Percentiles rank a stretch among this genome's conserved stretches.
These are phyloP conservation scores for Syrmaticus mikado DNA, from an alignment of 2,113 vertebrate genomes.

Conservation along the genomic window DNA sequence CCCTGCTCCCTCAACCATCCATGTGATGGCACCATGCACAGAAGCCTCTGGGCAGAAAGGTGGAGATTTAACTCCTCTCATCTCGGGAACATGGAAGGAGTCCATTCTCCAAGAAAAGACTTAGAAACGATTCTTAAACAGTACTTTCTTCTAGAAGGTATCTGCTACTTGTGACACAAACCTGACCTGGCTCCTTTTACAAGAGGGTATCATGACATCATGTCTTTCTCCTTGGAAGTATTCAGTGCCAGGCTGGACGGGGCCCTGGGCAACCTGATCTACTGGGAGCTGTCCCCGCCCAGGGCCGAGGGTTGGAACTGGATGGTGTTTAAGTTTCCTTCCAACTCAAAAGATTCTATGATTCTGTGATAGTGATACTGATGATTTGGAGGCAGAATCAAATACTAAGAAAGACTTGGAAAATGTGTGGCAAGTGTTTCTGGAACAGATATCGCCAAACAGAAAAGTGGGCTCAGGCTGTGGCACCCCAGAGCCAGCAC, in stretches of 20 bases:
- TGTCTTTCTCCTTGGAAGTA: background rate
- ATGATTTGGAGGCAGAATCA: background rate
- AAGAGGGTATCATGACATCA: background rate
- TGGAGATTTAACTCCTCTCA: background rate
- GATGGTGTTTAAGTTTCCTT: background rate
- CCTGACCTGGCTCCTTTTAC: background rate
- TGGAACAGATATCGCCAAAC: background rate
- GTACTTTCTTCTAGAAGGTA: background rate
- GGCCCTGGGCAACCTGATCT: background rate
- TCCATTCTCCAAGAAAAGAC: background rate
- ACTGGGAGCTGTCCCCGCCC: background rate
- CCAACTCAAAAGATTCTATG: background rate
- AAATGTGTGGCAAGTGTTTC: background rate
- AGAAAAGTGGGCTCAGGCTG: background rate
- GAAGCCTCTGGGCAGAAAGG: background rate
- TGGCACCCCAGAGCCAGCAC: fast-evolving
- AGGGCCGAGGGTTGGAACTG: background rate
- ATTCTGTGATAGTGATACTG: background rate
- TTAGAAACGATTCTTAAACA: background rate
- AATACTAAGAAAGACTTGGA: background rate
- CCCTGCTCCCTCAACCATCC: background rate
- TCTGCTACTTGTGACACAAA: fast-evolving
- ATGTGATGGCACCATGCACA: background rate
- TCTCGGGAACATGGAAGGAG: background rate
- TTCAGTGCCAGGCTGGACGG: background rate